Percentiles rank a stretch among this genome's conserved stretches.
Evolutionary conservation across 1,140 invertebrate species (phyloP).

Genomic region (Papilio glaucus): DNA sequence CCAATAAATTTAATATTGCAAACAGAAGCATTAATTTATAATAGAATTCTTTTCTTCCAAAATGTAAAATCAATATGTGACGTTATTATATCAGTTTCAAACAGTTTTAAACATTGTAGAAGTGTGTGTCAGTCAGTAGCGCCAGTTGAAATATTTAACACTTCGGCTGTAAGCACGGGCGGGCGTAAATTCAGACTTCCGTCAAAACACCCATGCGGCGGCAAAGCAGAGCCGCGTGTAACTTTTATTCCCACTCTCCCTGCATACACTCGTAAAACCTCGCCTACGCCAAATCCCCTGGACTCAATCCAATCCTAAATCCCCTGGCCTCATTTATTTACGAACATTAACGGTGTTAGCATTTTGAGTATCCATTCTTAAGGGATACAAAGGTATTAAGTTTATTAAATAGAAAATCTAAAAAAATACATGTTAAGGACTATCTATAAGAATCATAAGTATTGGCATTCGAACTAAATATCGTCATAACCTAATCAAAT

Average conservation of each 20-base stretch:
- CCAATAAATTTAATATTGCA: too few relatives aligned
- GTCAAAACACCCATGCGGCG: conserved; percentile 48
- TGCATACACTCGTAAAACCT: conserved; percentile 36
- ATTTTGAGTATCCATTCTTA: neutral
- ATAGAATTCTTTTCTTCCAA: too few relatives aligned
- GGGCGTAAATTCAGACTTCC: conserved; percentile 49
- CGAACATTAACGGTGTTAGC: conserved; percentile 44
- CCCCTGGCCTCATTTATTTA: conserved; percentile 60
- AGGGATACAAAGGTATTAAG: too few relatives aligned
- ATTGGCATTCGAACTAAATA: too few relatives aligned
- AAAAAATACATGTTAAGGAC: too few relatives aligned
- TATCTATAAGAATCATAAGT: too few relatives aligned
- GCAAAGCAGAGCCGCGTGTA: conserved; percentile 42
- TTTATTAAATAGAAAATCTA: too few relatives aligned
- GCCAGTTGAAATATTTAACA: conserved; percentile 53
- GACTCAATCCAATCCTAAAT: too few relatives aligned
- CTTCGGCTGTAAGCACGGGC: conserved; percentile 42
- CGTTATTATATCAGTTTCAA: too few relatives aligned
- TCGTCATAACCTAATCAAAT: too few relatives aligned
- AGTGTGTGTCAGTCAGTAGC: conserved; percentile 2
- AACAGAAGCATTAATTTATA: too few relatives aligned
- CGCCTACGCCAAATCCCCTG: neutral
- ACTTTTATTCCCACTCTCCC: conserved; percentile 46
- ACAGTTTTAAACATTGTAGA: conserved; percentile 11
- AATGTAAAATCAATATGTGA: too few relatives aligned